Evolutionary conservation across 2,113 vertebrate species (phyloP), one percentile per base, ranked within the genome.

Genomic region (Hippocampus zosterae): DNA sequence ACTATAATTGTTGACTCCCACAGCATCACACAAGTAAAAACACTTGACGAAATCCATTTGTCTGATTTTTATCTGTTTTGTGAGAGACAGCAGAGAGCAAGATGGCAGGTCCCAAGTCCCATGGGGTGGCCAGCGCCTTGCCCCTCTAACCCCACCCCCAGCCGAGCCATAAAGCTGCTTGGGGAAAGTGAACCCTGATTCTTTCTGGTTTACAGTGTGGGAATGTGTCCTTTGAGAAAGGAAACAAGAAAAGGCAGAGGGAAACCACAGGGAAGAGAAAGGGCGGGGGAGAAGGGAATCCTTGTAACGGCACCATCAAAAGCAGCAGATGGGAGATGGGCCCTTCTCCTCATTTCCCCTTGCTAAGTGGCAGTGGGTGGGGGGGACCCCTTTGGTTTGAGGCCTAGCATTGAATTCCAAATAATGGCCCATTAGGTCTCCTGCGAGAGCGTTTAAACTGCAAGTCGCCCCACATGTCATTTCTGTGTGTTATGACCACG

Each of bases 401-500:
- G 59, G 70, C 71, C 53, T 46, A 44, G 68, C 52, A 15, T 67
- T 76, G 65, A 86, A 81, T 84, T 72, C 75, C 27, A 85, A 70
- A 81, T 81, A 81, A 83, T 71, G 75, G 83, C 76, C 75, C 72
- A 68, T 73, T 81, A 74, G 76, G 67, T 60, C 52, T 46, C 67
- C 50, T 50, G 68, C n/a, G 65, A 53, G 33, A 68, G 44, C 67
- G 33, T 79, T 82, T 76, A 76, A 57, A 71, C 73, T 67, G 64
- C 27, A 70, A 74, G 68, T 72, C 44, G 3, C 70, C 88, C 81
- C 65, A 48, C 78, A 88, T 85, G 67, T 57, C 77, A 75, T 77
- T n/a, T 74, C 74, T 68, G 71, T 8, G 8, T 91, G 88, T 90
- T 91, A 77, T 92, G 89, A 86, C 85, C 83, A 76, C 76, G 68